Evolutionary conservation across 1,140 invertebrate species (phyloP), one percentile per base, ranked within the genome.

Genomic region (Lasaia peninsularis): DNA sequence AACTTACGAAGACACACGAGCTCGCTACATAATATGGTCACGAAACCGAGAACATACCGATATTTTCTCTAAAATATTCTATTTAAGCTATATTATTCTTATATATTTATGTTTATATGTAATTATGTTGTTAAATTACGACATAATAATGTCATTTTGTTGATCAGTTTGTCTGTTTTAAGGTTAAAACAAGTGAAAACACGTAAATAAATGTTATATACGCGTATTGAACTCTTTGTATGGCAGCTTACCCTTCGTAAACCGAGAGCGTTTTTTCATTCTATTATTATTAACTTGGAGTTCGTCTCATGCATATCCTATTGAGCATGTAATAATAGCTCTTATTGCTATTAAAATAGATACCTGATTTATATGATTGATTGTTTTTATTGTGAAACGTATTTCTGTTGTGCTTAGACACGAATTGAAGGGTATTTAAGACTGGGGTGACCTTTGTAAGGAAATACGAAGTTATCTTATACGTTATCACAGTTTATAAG

Each of bases 261-360:
- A 65, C 58, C 44, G 66, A 57, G 62, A 59, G 73, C 78, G 81
- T 84, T 84, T 82, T 82, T 75, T 76, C 71, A 73, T 65, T 73
- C 75, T 79, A 81, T 85, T 85, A 82, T 80, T 82, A 85, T 80
- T 80, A 85, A 20, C 40, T 44, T 44, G 40, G 40, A 44, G 40
- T 9, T 44, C 20, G 40, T 44, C 40, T 44, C 40, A 44, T 44
- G 20, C 40, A 44, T 44, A 10, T 44, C 40, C 20, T 1, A 18
- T n/a, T 44, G 40, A 44, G 40, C 40, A 44, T 18, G 18, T 18
- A 44, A 44, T 5, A 44, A 20, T 44, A 44, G 16, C 3, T 18
- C 40, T 44, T 44, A 44, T 5, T 11, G 0, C 40, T 11, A 20
- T 6, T 1, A 16, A 6, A 44, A 44, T 44, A 44, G 16, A 44